Conservation (phyloP, 2,888 invertebrate species). For the Neria commutata region DNA sequence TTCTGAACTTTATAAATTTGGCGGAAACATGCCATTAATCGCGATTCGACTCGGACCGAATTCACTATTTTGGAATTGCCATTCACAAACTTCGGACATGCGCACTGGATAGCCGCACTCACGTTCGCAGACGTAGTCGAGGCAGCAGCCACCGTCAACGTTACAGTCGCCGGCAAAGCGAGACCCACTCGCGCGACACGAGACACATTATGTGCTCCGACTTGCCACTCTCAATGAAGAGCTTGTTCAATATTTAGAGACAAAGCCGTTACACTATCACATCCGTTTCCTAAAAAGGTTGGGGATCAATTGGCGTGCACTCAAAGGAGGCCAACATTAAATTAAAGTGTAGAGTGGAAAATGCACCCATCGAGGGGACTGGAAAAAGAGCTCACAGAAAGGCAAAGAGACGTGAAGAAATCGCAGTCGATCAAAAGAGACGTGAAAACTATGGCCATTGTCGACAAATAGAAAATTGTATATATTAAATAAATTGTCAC, state of each 20-base stretch:
- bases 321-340: background rate
- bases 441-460: too few relatives aligned
- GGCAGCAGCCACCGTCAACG: background rate
- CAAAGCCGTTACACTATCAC: background rate
- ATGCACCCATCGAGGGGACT: too few relatives aligned
- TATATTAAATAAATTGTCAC: too few relatives aligned
- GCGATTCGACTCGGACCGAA: slow-evolving; percentile 13
- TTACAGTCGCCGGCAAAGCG: too few relatives aligned
- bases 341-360: too few relatives aligned
- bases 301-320: slow-evolving; percentile 2
- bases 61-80: slow-evolving; percentile 25
- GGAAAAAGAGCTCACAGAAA: too few relatives aligned
- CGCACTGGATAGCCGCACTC: background rate
- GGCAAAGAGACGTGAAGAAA: too few relatives aligned
- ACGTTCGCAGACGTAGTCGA: background rate
- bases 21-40: background rate
- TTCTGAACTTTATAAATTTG: background rate
- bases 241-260: background rate
- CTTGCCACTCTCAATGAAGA: too few relatives aligned
- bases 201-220: too few relatives aligned
- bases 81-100: slow-evolving; percentile 5
- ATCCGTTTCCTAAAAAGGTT: slow-evolving; percentile 20
- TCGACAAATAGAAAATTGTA: too few relatives aligned
- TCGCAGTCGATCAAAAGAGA: too few relatives aligned
- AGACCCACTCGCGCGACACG: too few relatives aligned